phyloP scores from a whole-genome alignment of 2,113 vertebrate genomes.

The Cochlearius cochlearius region DNA sequence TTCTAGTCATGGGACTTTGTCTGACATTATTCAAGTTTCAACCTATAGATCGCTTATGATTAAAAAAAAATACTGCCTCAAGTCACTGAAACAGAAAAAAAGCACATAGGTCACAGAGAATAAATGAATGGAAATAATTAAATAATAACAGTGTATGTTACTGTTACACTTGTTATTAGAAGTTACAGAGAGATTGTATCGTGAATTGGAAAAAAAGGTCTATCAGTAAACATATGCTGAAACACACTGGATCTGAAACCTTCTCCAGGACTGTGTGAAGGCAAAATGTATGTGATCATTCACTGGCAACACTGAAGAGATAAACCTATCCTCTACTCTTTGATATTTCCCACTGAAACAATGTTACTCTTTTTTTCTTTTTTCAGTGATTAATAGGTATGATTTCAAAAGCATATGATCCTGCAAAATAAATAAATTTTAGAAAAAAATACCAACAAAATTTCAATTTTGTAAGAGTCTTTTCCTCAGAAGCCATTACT shows the following conservation, averaged over 20 bases:
- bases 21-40: not conserved
- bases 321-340: not conserved
- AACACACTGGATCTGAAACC: not conserved
- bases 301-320: not conserved
- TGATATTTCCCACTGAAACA: not conserved
- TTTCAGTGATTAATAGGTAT: not conserved
- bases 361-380: not conserved
- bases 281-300: not conserved
- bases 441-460: not conserved
- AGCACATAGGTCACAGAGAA: not conserved
- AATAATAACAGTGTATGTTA: not conserved
- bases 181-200: not conserved
- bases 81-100: not conserved
- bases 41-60: not conserved
- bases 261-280: not conserved
- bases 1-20: not conserved
- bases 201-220: not conserved
- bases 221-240: not conserved
- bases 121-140: not conserved
- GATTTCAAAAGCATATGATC: not conserved
- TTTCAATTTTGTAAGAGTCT: not conserved
- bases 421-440: not conserved
- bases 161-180: not conserved
- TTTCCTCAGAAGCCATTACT: not conserved
- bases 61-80: not conserved